These are phyloP conservation scores for Glyptemys insculpta DNA, from an alignment of 2,797 vertebrate species.

Conservation along the genomic window DNA sequence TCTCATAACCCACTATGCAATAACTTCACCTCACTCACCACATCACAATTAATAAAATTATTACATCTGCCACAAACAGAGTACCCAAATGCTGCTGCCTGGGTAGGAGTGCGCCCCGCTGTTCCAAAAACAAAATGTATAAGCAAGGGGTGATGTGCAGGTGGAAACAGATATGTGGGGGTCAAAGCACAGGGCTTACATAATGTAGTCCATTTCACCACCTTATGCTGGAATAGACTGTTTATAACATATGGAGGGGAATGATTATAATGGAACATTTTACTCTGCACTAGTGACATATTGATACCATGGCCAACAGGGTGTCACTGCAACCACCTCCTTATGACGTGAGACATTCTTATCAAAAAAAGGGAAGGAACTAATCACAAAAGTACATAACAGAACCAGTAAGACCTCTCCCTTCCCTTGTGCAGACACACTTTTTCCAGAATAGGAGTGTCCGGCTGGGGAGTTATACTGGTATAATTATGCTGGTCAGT, in stretches of 20 bases:
- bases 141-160: neutral
- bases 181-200: neutral
- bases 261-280: neutral
- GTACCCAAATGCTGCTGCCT: neutral
- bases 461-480: neutral
- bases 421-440: neutral
- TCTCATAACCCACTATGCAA: neutral
- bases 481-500: neutral
- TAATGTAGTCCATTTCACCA: neutral
- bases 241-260: neutral
- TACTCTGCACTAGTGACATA: neutral
- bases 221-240: neutral
- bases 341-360: neutral
- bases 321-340: rapidly evolving
- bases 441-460: neutral
- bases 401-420: neutral
- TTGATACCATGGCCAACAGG: rapidly evolving
- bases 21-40: neutral
- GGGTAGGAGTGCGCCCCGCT: neutral
- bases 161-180: neutral
- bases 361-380: neutral
- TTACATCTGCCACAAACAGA: neutral
- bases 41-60: neutral
- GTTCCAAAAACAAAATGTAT: neutral
- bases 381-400: rapidly evolving